Conservation (phyloP, 2,113 vertebrate genomes). For the Calidris pygmaea region DNA sequence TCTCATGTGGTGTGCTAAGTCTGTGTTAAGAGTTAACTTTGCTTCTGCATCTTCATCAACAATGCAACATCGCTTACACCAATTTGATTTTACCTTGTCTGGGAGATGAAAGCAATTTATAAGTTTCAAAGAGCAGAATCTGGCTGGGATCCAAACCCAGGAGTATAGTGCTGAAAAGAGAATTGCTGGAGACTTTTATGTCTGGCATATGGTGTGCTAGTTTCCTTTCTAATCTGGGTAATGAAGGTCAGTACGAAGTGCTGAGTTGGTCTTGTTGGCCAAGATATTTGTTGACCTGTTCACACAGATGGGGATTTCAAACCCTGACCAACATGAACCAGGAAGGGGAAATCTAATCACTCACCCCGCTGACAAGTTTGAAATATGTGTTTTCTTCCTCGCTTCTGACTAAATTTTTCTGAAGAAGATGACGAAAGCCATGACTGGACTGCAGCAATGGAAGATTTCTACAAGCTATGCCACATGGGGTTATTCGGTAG, state of each 20-base stretch:
- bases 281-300: constrained; percentile 9
- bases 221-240: constrained; percentile 54
- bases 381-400: background rate
- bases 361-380: background rate
- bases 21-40: constrained; percentile 34
- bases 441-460: background rate
- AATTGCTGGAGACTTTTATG: constrained; percentile 54
- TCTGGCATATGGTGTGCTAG: constrained; percentile 54
- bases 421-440: background rate
- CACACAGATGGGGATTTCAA: constrained; percentile 8
- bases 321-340: background rate
- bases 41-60: constrained; percentile 57
- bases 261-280: constrained; percentile 53
- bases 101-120: constrained; percentile 69
- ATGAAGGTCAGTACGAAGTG: constrained; percentile 48
- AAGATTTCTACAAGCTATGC: background rate
- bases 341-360: background rate
- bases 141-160: constrained; percentile 64
- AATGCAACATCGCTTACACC: constrained; percentile 45
- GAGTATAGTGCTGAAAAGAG: constrained; percentile 43
- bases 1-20: background rate
- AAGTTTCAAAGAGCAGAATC: constrained; percentile 63
- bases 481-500: background rate
- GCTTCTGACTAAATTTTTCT: background rate
- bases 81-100: constrained; percentile 70